A percentile compares a stretch with the other conserved stretches of the same genome.
Conservation (phyloP, 1,140 invertebrate genomes). For the Panagrolaimus sp. region DNA sequence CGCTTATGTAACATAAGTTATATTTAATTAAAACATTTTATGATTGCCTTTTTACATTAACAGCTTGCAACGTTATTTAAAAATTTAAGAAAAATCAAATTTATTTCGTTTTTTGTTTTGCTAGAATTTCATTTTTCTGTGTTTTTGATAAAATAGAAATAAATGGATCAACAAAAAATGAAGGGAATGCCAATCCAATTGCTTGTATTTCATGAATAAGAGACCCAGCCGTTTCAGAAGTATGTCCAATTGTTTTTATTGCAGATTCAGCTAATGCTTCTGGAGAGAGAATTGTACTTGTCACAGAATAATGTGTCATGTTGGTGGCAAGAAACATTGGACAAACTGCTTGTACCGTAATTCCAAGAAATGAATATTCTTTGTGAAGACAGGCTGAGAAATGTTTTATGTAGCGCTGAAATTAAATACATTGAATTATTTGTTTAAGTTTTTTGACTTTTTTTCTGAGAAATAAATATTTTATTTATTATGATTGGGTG, state of each 20-base stretch:
- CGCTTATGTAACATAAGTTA: too few relatives aligned
- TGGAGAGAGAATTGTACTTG: not conserved
- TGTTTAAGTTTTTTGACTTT: too few relatives aligned
- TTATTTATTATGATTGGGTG: not conserved
- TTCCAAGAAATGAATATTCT: constrained; percentile 25
- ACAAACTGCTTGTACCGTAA: constrained; percentile 36
- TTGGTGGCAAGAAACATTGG: constrained; percentile 45
- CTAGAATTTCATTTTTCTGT: not conserved
- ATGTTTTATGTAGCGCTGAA: not conserved
- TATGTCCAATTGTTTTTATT: not conserved
- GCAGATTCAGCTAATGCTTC: not conserved
- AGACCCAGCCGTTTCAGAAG: not conserved
- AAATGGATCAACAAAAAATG: constrained; percentile 8
- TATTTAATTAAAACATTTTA: too few relatives aligned
- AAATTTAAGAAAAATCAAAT: too few relatives aligned
- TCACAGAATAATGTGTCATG: constrained; percentile 16
- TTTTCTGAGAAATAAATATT: constrained; percentile 24
- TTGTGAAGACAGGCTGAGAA: constrained; percentile 17
- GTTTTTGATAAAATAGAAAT: not conserved
- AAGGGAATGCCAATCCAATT: not conserved
- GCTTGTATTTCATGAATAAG: constrained; percentile 4
- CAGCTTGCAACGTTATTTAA: too few relatives aligned
- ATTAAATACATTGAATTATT: constrained; percentile 20
- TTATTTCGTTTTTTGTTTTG: too few relatives aligned
- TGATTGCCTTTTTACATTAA: too few relatives aligned